Evolutionary conservation across 2,888 invertebrate species (phyloP), one percentile per base, ranked within the genome.

Genomic region (Scaptomyza flava): DNA sequence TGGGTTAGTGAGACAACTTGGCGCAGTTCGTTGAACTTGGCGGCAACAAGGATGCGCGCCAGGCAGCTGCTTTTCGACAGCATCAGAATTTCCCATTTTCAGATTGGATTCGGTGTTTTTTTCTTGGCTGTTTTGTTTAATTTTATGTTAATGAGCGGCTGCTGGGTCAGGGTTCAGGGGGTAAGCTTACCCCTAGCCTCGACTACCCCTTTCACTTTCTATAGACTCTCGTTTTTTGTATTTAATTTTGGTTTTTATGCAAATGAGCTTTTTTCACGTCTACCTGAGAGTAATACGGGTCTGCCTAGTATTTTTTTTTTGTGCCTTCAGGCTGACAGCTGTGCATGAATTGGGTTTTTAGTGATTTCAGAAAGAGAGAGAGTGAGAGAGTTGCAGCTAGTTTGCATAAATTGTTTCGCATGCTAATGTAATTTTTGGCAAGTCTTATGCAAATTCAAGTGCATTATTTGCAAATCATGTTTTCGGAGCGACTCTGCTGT

Each of bases 401-500:
- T 84, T 84, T 84, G 71, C 83, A 84, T 84, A 85, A 76, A 66
- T 82, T 77, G 68, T 68, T 69, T 65, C 27, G 56, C 38, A 50
- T 68, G 57, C 58, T 33, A 34, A 41, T 58, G 27, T 53, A 68
- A 74, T 76, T 53, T 53, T 74, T 64, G 52, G 77, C 77, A 72
- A 78, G 54, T 76, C 77, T 75, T 90, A 90, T 90, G 90, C 87
- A 90, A 90, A 89, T 89, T 90, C 81, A 79, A 90, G 90, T 90
- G 84, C 85, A 83, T 85, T 90, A 90, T 90, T 90, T 87, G 83
- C 90, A 90, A 90, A 90, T 89, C 89, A 89, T 90, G 89, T 90
- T 87, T 70, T 68, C 68, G 64, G 20, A 38, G 80, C 80, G 78
- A 87, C 88, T 83, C 72, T 50, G 81, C 79, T 87, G 89, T 89